Conservation (phyloP, 2,888 invertebrate species). For the Dysmachus trigonus region DNA sequence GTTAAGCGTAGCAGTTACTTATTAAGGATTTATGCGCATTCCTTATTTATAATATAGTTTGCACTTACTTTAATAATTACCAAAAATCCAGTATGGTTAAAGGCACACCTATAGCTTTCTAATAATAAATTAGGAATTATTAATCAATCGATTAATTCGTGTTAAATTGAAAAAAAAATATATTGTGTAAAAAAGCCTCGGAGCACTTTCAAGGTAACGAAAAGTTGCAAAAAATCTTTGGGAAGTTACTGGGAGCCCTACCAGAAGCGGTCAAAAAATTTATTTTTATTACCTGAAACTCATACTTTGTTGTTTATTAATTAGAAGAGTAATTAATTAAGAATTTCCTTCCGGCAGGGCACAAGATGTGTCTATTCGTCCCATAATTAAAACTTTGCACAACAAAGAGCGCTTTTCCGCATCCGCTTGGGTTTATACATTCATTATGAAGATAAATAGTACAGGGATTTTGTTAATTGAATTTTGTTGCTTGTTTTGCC, state of each 20-base stretch:
- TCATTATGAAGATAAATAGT: slow-evolving; percentile 9
- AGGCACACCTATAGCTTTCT: too few relatives aligned
- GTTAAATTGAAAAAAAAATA: too few relatives aligned
- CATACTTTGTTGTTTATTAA: neutral
- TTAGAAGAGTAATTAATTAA: neutral
- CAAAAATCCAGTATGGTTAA: too few relatives aligned
- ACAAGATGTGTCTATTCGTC: neutral
- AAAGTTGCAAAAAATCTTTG: neutral
- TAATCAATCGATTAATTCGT: neutral
- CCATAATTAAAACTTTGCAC: slow-evolving; percentile 1
- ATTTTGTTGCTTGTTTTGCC: neutral
- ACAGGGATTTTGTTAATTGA: slow-evolving; percentile 1
- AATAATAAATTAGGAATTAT: neutral
- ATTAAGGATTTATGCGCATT: too few relatives aligned
- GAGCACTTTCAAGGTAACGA: neutral
- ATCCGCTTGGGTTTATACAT: neutral
- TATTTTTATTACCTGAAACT: neutral
- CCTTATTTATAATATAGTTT: too few relatives aligned
- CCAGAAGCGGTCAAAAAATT: neutral
- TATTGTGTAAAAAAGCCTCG: neutral
- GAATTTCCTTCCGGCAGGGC: neutral
- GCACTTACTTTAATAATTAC: too few relatives aligned
- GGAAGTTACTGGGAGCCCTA: neutral
- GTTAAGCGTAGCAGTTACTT: too few relatives aligned
- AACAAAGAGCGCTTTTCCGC: neutral